Evolutionary conservation across 2,888 invertebrate genomes (phyloP), one percentile per base, ranked within the genome.

Genomic region (Holacanthella duospinosa): DNA sequence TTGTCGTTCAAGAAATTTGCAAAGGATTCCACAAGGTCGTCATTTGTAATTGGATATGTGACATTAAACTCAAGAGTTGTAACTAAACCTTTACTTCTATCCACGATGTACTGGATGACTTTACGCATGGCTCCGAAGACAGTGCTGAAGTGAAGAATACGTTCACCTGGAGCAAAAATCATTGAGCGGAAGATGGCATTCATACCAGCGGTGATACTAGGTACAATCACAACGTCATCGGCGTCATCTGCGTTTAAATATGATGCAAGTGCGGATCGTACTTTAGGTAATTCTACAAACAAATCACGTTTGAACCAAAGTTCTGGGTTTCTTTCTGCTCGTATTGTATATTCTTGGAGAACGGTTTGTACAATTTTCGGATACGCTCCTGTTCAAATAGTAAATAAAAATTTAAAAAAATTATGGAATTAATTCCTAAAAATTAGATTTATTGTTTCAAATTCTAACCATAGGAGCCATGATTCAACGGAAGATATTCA

Each of bases 401-500:
- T n/a, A n/a, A n/a, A n/a, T n/a, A n/a, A n/a, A n/a, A n/a, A n/a
- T n/a, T n/a, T n/a, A n/a, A n/a, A n/a, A n/a, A n/a, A n/a, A n/a
- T n/a, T n/a, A n/a, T n/a, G n/a, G n/a, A n/a, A n/a, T n/a, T n/a
- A n/a, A n/a, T n/a, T n/a, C n/a, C n/a, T n/a, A n/a, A n/a, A n/a
- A n/a, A n/a, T n/a, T n/a, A n/a, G n/a, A n/a, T 9, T 9, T 21
- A 27, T 21, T 21, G 29, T 29, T 24, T 54, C 28, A 54, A 29
- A 29, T 29, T 56, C n/a, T n/a, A n/a, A 70, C 70, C 70, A 28
- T 67, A 70, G 12, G 70, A 58, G 16, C 68, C 70, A 60, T 70
- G 70, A 56, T 70, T 66, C 0, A 70, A 56, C 2, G 54, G 56
- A 1, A 65, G 43, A 29, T 48, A 68, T 3, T 56, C 61, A 1